Percentiles rank a stretch among this genome's conserved stretches.
phyloP scores from a whole-genome alignment of 2,888 invertebrate species.

The Desoria tigrina region DNA sequence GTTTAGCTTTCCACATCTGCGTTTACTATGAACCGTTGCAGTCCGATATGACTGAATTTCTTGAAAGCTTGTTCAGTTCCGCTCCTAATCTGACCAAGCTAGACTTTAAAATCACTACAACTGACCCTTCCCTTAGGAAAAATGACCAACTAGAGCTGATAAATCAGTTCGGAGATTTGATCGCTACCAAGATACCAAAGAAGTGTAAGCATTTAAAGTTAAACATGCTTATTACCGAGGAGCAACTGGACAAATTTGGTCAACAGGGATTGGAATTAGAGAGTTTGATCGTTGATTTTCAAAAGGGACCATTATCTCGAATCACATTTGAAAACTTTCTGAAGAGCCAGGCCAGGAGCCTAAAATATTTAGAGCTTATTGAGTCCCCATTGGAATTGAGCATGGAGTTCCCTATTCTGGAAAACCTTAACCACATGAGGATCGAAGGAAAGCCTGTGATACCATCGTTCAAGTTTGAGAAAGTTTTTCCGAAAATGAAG shows the following conservation, averaged over 20 bases:
- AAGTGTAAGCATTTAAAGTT: conserved; percentile 23
- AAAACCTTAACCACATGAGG: conserved; percentile 12
- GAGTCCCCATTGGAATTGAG: conserved; percentile 17
- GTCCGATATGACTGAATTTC: conserved; percentile 20
- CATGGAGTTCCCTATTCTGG: conserved; percentile 19
- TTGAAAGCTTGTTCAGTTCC: conserved; percentile 15
- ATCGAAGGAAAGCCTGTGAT: conserved; percentile 24
- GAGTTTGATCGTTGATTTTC: conserved; percentile 30
- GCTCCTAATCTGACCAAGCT: conserved; percentile 18
- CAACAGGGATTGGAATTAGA: conserved; percentile 21
- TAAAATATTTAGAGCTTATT: conserved; percentile 26
- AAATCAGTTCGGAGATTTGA: conserved; percentile 23
- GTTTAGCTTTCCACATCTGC: conserved; percentile 26
- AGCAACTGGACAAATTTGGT: conserved; percentile 12
- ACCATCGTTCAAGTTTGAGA: conserved; percentile 24
- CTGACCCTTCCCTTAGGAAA: conserved; percentile 20
- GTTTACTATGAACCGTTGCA: conserved; percentile 26
- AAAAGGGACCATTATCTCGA: conserved; percentile 15
- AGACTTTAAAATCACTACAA: conserved; percentile 19
- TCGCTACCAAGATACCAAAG: conserved; percentile 24
- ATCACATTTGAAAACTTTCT: conserved; percentile 22
- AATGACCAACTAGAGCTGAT: conserved; percentile 27
- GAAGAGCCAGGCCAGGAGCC: conserved; percentile 18
- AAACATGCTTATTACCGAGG: conserved; percentile 29
- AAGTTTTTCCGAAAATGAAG: conserved; percentile 23